phyloP scores from a whole-genome alignment of 2,797 vertebrate species.

The Sebastes hubbsi region DNA sequence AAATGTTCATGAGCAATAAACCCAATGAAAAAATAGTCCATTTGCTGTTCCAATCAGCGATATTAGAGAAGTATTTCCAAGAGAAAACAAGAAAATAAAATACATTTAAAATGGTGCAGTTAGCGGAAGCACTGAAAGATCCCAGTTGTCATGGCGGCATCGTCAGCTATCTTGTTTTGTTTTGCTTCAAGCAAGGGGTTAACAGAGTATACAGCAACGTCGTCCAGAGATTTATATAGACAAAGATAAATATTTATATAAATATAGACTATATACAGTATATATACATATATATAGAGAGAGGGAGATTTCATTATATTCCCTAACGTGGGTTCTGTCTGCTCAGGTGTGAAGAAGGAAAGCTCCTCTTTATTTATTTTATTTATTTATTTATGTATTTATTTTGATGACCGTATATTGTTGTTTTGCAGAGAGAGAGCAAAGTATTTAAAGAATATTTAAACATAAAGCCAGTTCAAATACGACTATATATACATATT shows the following conservation, averaged over 20 bases:
- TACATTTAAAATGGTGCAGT: not conserved
- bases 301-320: slow-evolving; percentile 4
- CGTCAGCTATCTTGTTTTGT: slow-evolving; percentile 11
- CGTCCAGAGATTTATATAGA: slow-evolving; percentile 35
- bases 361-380: not conserved
- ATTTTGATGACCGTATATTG: not conserved
- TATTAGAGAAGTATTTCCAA: not conserved
- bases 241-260: slow-evolving; percentile 8
- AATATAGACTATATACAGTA: slow-evolving; percentile 7
- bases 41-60: not conserved
- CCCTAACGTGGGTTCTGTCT: slow-evolving; percentile 62
- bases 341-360: slow-evolving; percentile 48
- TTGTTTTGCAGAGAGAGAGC: slow-evolving; percentile 9
- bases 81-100: not conserved
- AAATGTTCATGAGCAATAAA: not conserved
- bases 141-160: slow-evolving; percentile 70
- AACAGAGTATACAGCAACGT: not conserved
- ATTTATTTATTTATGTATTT: not conserved
- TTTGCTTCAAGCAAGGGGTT: slow-evolving; percentile 69
- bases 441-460: not conserved
- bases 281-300: not conserved
- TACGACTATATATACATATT: not conserved
- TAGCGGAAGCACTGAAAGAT: not conserved
- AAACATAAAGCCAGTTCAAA: slow-evolving; percentile 14
- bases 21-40: not conserved